Conservation (phyloP, 2,888 invertebrate species). For the Parascotia fuliginaria region DNA sequence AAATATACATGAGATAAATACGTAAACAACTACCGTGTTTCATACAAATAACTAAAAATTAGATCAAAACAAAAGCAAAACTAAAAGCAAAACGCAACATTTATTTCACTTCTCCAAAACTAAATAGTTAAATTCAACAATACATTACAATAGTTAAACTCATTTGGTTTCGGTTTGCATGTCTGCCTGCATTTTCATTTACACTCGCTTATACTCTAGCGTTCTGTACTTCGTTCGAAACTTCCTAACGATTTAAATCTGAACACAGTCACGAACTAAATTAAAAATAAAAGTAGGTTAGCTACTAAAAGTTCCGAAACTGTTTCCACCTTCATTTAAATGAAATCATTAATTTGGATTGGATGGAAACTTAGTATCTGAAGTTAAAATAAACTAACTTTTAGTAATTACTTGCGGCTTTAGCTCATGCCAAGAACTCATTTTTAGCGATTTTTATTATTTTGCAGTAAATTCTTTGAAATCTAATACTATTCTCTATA, state of each 20-base stretch:
- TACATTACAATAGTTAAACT: not conserved
- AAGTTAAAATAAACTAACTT: not conserved
- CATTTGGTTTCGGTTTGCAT: conserved; percentile 7
- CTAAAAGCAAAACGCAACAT: not conserved
- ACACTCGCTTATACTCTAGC: conserved; percentile 6
- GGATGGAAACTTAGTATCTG: not conserved
- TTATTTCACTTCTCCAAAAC: not conserved
- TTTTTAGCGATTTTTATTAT: too few species aligned
- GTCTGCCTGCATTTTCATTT: conserved; percentile 2
- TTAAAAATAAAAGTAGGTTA: conserved; percentile 10
- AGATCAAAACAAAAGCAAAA: too few species aligned
- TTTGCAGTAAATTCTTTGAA: too few species aligned
- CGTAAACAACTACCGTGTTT: too few species aligned
- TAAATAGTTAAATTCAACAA: not conserved
- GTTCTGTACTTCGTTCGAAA: conserved; percentile 10
- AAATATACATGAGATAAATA: too few species aligned
- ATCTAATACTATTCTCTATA: too few species aligned
- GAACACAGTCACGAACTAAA: not conserved
- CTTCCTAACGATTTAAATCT: conserved; percentile 13
- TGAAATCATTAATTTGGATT: conserved; percentile 2
- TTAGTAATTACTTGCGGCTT: not conserved
- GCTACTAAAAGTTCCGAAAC: not conserved
- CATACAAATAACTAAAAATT: too few species aligned
- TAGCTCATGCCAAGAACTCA: not conserved
- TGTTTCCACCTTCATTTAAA: conserved; percentile 1